These are phyloP conservation scores for Eremobia ochroleuca DNA, from an alignment of 2,888 invertebrate genomes.

Conservation along the genomic window DNA sequence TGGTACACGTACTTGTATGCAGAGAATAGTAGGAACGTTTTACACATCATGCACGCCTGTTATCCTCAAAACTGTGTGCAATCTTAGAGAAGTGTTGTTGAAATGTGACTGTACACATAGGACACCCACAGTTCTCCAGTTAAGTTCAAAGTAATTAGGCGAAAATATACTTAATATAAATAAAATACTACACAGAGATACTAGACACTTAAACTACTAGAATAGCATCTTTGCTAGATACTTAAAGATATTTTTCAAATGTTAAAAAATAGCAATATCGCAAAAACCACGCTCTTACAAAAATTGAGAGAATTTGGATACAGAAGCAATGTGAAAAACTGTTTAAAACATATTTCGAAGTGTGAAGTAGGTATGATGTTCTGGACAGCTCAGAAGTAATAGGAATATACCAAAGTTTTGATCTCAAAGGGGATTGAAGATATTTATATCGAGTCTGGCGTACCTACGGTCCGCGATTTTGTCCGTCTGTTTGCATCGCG, in stretches of 20 bases:
- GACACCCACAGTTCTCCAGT: neutral
- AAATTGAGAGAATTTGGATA: neutral
- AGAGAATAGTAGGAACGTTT: slow-evolving; percentile 17
- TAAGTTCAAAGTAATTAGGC: neutral
- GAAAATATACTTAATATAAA: neutral
- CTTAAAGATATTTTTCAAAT: neutral
- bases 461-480: neutral
- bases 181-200: neutral
- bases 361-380: neutral
- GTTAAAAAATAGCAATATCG: neutral
- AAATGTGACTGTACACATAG: neutral
- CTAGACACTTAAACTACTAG: neutral
- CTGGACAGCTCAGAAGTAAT: slow-evolving; percentile 30
- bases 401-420: slow-evolving; percentile 42
- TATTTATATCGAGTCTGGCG: neutral
- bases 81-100: neutral
- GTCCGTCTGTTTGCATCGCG: neutral
- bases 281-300: neutral
- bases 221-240: neutral
- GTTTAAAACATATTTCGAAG: neutral
- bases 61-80: too few species aligned
- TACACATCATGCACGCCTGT: slow-evolving; percentile 2
- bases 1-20: slow-evolving; percentile 20
- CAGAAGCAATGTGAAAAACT: slow-evolving; percentile 18
- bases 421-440: slow-evolving; percentile 43